These are phyloP conservation scores for Tyrophagus putrescentiae DNA, from an alignment of 1,140 invertebrate species.

Conservation along the genomic window DNA sequence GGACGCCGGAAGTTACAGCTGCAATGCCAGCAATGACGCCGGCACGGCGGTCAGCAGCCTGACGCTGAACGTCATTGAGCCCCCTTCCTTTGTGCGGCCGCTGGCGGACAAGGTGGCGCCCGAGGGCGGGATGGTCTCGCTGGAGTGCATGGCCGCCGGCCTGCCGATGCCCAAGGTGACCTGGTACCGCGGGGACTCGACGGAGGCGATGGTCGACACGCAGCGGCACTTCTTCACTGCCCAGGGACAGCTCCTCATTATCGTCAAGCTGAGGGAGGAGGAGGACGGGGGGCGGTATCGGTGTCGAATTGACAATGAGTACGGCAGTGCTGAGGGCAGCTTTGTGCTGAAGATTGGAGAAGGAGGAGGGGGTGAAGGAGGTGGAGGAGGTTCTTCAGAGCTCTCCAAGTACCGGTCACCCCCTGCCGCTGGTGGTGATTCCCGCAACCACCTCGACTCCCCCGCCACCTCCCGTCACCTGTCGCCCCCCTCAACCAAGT, in stretches of 20 bases:
- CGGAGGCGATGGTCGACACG: slow-evolving; percentile 46
- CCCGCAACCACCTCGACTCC: too few relatives aligned
- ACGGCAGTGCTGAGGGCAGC: slow-evolving; percentile 38
- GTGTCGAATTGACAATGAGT: slow-evolving; percentile 69
- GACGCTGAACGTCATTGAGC: slow-evolving; percentile 70
- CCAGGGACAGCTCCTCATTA: slow-evolving; percentile 69
- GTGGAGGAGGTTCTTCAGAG: too few relatives aligned
- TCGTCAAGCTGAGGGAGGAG: slow-evolving; percentile 51
- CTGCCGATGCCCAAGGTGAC: slow-evolving; percentile 68
- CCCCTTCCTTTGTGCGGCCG: slow-evolving; percentile 63
- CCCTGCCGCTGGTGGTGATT: too few relatives aligned
- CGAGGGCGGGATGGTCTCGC: slow-evolving; percentile 58
- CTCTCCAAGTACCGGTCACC: too few relatives aligned
- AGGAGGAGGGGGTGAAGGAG: too few relatives aligned
- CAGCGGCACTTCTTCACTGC: slow-evolving; percentile 65
- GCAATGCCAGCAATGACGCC: slow-evolving; percentile 75
- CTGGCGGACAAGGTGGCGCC: slow-evolving; percentile 67
- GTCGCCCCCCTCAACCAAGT: too few relatives aligned
- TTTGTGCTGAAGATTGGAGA: too few relatives aligned
- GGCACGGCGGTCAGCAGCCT: slow-evolving; percentile 72
- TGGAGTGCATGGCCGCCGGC: slow-evolving; percentile 65
- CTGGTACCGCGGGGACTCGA: slow-evolving; percentile 59
- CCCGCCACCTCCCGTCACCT: too few relatives aligned
- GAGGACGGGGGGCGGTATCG: slow-evolving; percentile 69
- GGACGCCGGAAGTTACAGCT: slow-evolving; percentile 83